These are phyloP conservation scores for Brachionichthys hirsutus DNA, from an alignment of 2,113 vertebrate species.

Conservation along the genomic window DNA sequence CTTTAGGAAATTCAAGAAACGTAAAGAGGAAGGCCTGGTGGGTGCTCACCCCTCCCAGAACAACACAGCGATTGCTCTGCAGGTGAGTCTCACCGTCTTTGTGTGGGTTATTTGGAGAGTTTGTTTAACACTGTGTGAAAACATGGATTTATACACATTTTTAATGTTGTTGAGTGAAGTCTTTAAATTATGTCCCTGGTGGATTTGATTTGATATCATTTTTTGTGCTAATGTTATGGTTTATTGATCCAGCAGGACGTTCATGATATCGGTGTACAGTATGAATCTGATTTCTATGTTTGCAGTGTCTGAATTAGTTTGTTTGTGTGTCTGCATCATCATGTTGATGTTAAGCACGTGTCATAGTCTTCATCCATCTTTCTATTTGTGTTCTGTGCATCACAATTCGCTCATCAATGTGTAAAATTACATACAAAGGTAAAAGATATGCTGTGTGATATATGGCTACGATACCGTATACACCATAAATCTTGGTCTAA, in stretches of 20 bases:
- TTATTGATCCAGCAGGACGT: constrained; percentile 68
- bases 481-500: constrained; percentile 50
- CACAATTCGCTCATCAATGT: constrained; percentile 45
- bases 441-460: constrained; percentile 47
- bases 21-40: constrained; percentile 99
- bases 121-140: constrained; percentile 19
- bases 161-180: constrained; percentile 18
- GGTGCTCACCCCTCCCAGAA: constrained; percentile 89
- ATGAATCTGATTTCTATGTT: constrained; percentile 56
- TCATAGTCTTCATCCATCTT: constrained; percentile 39
- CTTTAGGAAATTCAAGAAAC: constrained; percentile 99
- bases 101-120: constrained; percentile 1
- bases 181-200: constrained; percentile 37
- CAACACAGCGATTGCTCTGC: constrained; percentile 94
- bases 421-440: constrained; percentile 54
- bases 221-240: constrained; percentile 64
- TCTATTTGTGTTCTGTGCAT: constrained; percentile 48
- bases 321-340: constrained; percentile 28
- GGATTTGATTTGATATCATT: constrained; percentile 55
- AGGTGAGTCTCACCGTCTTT: constrained; percentile 83
- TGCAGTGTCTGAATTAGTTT: constrained; percentile 12
- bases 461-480: constrained; percentile 42
- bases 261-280: constrained; percentile 67
- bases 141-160: constrained; percentile 8
- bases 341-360: constrained; percentile 66